Conservation (phyloP, 1,140 invertebrate species). For the Lamellibrachia luymesi region DNA sequence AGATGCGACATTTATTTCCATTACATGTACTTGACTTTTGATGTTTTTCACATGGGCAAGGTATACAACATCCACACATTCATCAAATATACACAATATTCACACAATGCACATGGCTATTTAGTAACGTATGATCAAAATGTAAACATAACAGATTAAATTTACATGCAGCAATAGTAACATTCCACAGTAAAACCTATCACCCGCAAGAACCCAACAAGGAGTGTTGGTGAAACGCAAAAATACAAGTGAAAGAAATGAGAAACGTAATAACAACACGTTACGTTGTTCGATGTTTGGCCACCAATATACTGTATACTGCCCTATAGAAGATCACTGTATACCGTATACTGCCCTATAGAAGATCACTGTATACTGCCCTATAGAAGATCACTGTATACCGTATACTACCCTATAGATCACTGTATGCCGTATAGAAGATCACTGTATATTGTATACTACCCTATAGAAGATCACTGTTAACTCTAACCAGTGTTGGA, state of each 20-base stretch:
- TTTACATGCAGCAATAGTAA: background rate
- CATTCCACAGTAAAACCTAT: background rate
- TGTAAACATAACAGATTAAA: background rate
- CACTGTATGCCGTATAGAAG: background rate
- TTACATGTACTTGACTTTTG: background rate
- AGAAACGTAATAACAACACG: background rate
- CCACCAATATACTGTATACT: background rate
- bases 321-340: background rate
- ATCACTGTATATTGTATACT: no score
- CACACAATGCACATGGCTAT: background rate
- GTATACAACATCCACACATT: background rate
- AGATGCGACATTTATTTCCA: background rate
- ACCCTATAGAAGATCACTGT: no score
- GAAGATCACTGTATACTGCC: background rate
- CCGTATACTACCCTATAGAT: no score
- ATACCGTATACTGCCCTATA: no score
- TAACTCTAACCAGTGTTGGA: no score
- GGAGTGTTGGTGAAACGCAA: background rate
- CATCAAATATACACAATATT: slow-evolving; percentile 6
- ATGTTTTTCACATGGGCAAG: background rate
- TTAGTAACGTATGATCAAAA: background rate
- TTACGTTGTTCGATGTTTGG: background rate
- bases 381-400: background rate
- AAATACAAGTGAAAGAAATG: background rate
- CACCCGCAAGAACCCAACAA: background rate